Evolutionary conservation across 2,888 invertebrate species (phyloP), one percentile per base, ranked within the genome.

Genomic region (Cylloceria caligata): DNA sequence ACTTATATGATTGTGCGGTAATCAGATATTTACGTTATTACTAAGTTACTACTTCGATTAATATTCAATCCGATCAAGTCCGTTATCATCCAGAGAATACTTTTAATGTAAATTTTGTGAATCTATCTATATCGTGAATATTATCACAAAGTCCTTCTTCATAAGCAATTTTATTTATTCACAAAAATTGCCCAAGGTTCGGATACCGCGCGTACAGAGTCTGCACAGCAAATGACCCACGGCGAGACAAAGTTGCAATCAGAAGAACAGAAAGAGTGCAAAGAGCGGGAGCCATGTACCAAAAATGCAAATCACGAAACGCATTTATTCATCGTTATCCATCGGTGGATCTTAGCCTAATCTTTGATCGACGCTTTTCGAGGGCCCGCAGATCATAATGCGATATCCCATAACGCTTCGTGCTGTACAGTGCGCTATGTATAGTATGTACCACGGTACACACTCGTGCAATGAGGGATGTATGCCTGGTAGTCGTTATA

Each of bases 301-400:
- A 73, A 84, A 87, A 85, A 87, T 87, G 87, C 85, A 86, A 86
- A 87, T 87, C 81, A 75, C 77, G 74, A 83, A 85, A 86, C 71
- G 81, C 82, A 84, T 87, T 87, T 86, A 84, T 83, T 85, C 78
- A 72, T 47, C 62, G 49, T 80, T 85, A 84, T 85, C 84, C 79
- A 30, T 21, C 78, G 75, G 71, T 80, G 77, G 55, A 85, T 85
- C 81, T 77, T 55, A 45, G 77, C 69, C 79, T 83, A 84, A 84
- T 85, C 84, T 84, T 80, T 36, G 78, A 84, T 85, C 85, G 69
- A 78, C 57, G 80, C 81, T 83, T 83, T 76, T 83, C 55, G 62
- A 71, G 57, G 69, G 72, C 68, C 13, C 74, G 65, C 34, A 64
- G 81, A 78, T 80, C 76, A 74, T 79, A 77, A 81, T 67, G 72